Evolutionary conservation across 2,797 vertebrate species (phyloP), one percentile per base, ranked within the genome.

Genomic region (Takifugu ocellatus): DNA sequence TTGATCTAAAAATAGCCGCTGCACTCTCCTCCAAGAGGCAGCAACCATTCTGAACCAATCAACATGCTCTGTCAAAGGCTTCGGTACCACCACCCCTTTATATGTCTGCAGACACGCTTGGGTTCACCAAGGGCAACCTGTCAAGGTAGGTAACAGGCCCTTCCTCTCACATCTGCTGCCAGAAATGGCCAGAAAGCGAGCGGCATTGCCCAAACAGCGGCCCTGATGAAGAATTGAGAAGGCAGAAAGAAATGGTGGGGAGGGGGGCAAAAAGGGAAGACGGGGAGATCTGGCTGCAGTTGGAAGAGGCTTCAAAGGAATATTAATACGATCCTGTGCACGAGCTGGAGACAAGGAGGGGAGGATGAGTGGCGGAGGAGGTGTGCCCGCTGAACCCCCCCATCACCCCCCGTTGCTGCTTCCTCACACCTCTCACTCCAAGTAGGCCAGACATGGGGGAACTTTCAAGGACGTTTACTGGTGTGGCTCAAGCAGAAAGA

Each of bases 1-100:
- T 85, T 89, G 83, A 88, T 86, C 87, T 90, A 90, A 88, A 90
- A 89, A 90, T 90, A 90, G 86, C 83, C 71, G 65, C 78, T 82
- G 77, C 84, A 74, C 84, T 86, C 86, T 88, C 86, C 85, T 86
- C 86, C 84, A 87, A 87, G 85, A 90, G 87, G 85, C 88, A 88
- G 88, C 83, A 89, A 89, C 87, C 79, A 81, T 87, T 87, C 85
- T 86, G 86, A 87, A 85, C 90, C 87, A 88, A 89, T 89, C 88
- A 90, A 88, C 87, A 82, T 64, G 67, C 83, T 83, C 85, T 88
- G 87, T 87, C 85, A 87, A 86, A 90, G 80, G 77, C 81, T 80
- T 78, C 74, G 72, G 79, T 82, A 78, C 84, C 85, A 29, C 27
- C 27, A 29, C 72, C 74, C 73, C 66, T 74, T 43, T n/a, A 36